phyloP scores from a whole-genome alignment of 2,797 vertebrate species.

The Phoxinus dragarum region DNA sequence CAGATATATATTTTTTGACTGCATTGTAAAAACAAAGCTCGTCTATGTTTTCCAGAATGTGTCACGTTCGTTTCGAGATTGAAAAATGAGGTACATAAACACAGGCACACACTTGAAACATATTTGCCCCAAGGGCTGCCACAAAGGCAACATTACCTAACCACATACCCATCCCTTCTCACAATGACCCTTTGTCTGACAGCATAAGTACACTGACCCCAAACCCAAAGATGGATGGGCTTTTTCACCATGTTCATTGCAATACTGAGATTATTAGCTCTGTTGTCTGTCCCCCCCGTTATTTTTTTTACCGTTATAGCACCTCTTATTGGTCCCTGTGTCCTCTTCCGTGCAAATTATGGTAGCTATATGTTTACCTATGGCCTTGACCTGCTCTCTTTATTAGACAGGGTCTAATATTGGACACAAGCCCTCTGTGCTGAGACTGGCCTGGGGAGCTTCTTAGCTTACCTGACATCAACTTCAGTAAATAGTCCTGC shows the following conservation, averaged over 20 bases:
- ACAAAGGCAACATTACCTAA: conserved; percentile 38
- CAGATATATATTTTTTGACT: background rate
- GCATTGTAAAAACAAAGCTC: conserved; percentile 14
- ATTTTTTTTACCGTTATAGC: conserved; percentile 31
- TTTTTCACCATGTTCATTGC: conserved; percentile 43
- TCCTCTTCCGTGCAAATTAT: conserved; percentile 35
- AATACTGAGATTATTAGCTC: conserved; percentile 53
- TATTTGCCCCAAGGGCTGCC: conserved; percentile 38
- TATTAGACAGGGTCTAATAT: conserved; percentile 53
- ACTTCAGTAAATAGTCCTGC: conserved; percentile 45
- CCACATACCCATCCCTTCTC: conserved; percentile 48
- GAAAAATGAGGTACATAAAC: conserved; percentile 47
- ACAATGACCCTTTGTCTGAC: conserved; percentile 47
- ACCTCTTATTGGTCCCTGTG: conserved; percentile 42
- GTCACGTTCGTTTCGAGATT: conserved; percentile 35
- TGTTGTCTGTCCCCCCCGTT: conserved; percentile 43
- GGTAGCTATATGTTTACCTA: conserved; percentile 43
- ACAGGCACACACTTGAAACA: conserved; percentile 44
- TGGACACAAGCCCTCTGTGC: conserved; percentile 12
- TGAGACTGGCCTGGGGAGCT: conserved; percentile 28
- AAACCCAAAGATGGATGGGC: conserved; percentile 49
- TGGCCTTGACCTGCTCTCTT: conserved; percentile 36
- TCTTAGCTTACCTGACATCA: conserved; percentile 43
- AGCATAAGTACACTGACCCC: conserved; percentile 51
- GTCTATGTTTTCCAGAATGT: conserved; percentile 23